Evolutionary conservation across 2,113 vertebrate genomes (phyloP).

Genomic region (Mustela nigripes): DNA sequence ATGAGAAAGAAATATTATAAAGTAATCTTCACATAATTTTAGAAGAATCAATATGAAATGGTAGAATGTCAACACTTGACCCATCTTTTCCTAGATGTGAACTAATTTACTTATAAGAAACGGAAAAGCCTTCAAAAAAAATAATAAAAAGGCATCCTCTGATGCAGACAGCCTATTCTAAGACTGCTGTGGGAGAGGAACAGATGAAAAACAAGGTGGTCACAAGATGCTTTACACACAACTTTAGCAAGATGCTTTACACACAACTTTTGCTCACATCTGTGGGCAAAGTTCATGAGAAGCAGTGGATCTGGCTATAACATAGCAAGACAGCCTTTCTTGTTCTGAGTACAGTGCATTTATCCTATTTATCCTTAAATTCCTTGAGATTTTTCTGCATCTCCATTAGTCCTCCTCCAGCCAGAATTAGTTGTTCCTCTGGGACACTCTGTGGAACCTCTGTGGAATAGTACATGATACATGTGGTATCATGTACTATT

Average conservation of each 20-base stretch:
- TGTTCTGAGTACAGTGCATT: neutral
- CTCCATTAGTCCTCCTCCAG: neutral
- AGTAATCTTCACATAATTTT: neutral
- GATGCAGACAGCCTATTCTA: neutral
- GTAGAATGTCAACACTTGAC: conserved; percentile 1
- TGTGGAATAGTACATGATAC: too few species aligned
- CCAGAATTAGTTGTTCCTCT: neutral
- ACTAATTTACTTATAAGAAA: neutral
- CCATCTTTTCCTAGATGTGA: neutral
- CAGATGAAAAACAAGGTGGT: neutral
- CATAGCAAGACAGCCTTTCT: neutral
- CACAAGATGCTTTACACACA: neutral
- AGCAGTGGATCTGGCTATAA: neutral
- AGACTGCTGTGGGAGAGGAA: neutral
- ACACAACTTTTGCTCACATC: neutral
- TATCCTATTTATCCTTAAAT: neutral
- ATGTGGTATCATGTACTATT: neutral
- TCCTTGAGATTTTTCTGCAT: neutral
- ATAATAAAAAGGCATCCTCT: neutral
- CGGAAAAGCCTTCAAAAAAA: neutral
- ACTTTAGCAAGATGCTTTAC: neutral
- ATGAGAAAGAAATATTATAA: neutral
- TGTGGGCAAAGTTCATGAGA: neutral
- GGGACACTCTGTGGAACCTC: neutral
- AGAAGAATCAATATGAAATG: neutral